A percentile compares a stretch with the other conserved stretches of the same genome.
These are phyloP conservation scores for Drosophila murphyi DNA, from an alignment of 1,140 invertebrate species.

Conservation along the genomic window DNA sequence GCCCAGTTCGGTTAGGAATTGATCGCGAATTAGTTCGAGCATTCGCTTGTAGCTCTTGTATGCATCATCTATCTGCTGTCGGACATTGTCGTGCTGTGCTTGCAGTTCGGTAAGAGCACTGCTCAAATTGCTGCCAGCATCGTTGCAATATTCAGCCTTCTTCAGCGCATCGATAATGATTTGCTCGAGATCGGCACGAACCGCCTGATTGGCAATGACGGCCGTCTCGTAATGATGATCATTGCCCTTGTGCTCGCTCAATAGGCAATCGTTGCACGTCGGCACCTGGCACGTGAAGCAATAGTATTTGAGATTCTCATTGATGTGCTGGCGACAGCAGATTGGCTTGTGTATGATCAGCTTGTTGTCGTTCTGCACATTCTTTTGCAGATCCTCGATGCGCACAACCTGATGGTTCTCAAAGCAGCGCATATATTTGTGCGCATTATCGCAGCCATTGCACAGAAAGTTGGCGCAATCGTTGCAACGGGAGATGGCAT, in stretches of 20 bases:
- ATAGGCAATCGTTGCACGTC: constrained; percentile 92
- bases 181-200: constrained; percentile 90
- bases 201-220: constrained; percentile 89
- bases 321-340: constrained; percentile 90
- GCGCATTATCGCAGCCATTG: constrained; percentile 96
- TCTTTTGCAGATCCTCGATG: constrained; percentile 93
- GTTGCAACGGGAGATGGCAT: constrained; percentile 95
- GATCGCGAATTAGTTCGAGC: constrained; percentile 91
- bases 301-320: constrained; percentile 92
- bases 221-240: constrained; percentile 91
- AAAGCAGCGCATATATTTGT: constrained; percentile 97
- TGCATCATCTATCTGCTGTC: constrained; percentile 92
- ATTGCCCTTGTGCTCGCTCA: constrained; percentile 91
- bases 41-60: constrained; percentile 93
- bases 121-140: constrained; percentile 89
- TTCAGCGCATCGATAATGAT: constrained; percentile 90
- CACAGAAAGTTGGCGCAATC: constrained; percentile 97
- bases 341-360: constrained; percentile 92
- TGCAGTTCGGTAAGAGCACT: constrained; percentile 93
- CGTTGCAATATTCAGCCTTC: constrained; percentile 89
- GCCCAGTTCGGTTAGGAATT: constrained; percentile 90
- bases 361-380: constrained; percentile 88
- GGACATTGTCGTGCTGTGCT: constrained; percentile 93
- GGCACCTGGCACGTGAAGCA: constrained; percentile 93
- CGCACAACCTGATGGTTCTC: constrained; percentile 95